phyloP scores from a whole-genome alignment of 1,140 invertebrate species.

The Mizuhopecten yessoensis region DNA sequence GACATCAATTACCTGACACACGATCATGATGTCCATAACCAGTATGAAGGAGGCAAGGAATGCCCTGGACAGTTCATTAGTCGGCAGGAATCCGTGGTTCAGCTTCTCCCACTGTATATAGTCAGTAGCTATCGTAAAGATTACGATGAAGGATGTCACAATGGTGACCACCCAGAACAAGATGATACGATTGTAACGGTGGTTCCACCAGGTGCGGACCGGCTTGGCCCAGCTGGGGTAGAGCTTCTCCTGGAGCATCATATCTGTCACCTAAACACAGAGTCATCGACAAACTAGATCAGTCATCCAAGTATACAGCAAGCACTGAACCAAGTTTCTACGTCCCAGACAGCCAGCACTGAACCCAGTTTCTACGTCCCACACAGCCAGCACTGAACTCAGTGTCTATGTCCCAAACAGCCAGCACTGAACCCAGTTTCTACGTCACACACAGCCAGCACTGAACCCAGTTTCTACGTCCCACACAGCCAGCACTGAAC shows the following conservation, averaged over 20 bases:
- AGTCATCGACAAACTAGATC: not conserved
- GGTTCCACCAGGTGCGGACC: conserved; percentile 83
- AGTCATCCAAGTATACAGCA: too few species aligned
- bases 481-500: too few species aligned
- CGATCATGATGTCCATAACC: conserved; percentile 86
- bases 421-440: too few species aligned
- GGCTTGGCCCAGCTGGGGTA: conserved; percentile 85
- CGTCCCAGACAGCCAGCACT: not conserved
- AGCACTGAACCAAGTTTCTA: too few species aligned
- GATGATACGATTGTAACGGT: conserved; percentile 84
- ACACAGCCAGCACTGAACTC: too few species aligned
- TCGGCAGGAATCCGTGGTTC: conserved; percentile 85
- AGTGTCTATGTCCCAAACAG: too few species aligned
- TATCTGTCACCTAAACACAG: conserved; percentile 85
- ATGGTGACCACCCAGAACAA: conserved; percentile 85
- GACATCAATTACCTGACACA: conserved; percentile 85
- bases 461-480: too few species aligned
- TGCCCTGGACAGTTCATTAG: conserved; percentile 85
- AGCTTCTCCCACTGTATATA: conserved; percentile 85
- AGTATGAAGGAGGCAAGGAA: conserved; percentile 86
- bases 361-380: not conserved
- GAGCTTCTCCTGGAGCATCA: conserved; percentile 86
- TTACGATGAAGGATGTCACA: conserved; percentile 83
- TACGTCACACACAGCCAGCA: too few species aligned
- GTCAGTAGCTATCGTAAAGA: conserved; percentile 85